A percentile compares a stretch with the other conserved stretches of the same genome.
Conservation (phyloP, 1,140 invertebrate genomes). For the Popillia japonica region DNA sequence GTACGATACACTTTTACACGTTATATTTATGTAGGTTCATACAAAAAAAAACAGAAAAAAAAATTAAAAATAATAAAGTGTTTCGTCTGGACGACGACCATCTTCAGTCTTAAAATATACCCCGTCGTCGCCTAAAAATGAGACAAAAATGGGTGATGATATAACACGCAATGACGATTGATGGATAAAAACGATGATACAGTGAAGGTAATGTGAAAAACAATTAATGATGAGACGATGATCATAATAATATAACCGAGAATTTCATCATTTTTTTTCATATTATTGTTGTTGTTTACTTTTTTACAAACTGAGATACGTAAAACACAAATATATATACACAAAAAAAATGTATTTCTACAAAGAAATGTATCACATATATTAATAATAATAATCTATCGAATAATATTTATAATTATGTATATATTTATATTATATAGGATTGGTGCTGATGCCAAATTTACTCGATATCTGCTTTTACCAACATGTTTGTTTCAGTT, state of each 20-base stretch:
- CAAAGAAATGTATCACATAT: slow-evolving; percentile 62
- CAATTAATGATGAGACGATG: slow-evolving; percentile 61
- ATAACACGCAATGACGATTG: slow-evolving; percentile 45
- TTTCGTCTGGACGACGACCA: slow-evolving; percentile 34
- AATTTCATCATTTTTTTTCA: slow-evolving; percentile 54
- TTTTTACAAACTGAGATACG: slow-evolving; percentile 58
- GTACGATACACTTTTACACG: slow-evolving; percentile 36
- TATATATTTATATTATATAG: slow-evolving; percentile 50
- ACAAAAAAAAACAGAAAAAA: too few relatives aligned
- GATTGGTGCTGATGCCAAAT: slow-evolving; percentile 58
- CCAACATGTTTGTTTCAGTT: slow-evolving; percentile 28
- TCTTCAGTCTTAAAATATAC: slow-evolving; percentile 55
- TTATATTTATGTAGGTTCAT: slow-evolving; percentile 35
- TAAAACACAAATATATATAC: slow-evolving; percentile 56
- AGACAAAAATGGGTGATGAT: slow-evolving; percentile 43
- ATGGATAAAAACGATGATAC: slow-evolving; percentile 51
- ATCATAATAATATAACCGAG: slow-evolving; percentile 30
- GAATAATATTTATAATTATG: slow-evolving; percentile 53
- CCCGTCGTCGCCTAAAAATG: slow-evolving; percentile 44
- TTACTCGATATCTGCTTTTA: slow-evolving; percentile 31
- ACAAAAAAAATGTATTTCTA: slow-evolving; percentile 56
- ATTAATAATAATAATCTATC: slow-evolving; percentile 53
- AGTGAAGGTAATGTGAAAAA: slow-evolving; percentile 62
- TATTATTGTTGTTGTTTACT: slow-evolving; percentile 14
- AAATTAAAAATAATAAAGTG: too few relatives aligned